Evolutionary conservation across 2,113 vertebrate species (phyloP), one percentile per base, ranked within the genome.

Genomic region (Tinamus guttatus): DNA sequence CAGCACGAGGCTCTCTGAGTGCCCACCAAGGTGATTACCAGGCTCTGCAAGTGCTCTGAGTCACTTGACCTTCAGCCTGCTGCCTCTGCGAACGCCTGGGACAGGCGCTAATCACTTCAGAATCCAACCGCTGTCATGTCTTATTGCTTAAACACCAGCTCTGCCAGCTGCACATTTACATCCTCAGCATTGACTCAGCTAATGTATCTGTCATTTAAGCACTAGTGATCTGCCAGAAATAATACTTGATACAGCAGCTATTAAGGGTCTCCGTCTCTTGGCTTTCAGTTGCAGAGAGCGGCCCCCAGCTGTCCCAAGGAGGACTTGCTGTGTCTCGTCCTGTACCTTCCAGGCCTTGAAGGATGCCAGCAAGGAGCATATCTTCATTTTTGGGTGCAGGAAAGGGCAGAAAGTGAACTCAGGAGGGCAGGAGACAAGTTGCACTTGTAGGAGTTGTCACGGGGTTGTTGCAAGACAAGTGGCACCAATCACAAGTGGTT

Each of bases 181-280:
- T 94, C 89, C 88, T 88, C 92, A 74, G 90, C 84, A 93, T 87
- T 95, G 91, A 96, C 94, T 96, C 92, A 94, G 93, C 89, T 96
- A 91, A 97, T 89, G 92, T 62, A 87, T 69, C 95, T 92, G 94
- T 87, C 93, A 90, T 77, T 95, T 81, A 41, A 65, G 67, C 10
- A 5, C 83, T 59, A 68, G 59, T 16, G 79, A 94, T 73, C 89
- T 90, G 90, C 88, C 92, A 96, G 77, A 45, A 95, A 91, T 90
- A 87, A 63, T 14, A 3, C 64, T 27, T 19, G 36, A 32, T 69
- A 34, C 32, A 75, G 56, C 74, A 90, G 73, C 87, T 52, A 28
- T 2, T 0, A 2, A 94, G 59, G 71, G 64, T 9, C 0, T 0
- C 6, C 64, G 60, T 5, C 67, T 73, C 1, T 0, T 27, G 75